Conservation (phyloP, 2,797 vertebrate genomes). For the Tolypeutes matacus region DNA sequence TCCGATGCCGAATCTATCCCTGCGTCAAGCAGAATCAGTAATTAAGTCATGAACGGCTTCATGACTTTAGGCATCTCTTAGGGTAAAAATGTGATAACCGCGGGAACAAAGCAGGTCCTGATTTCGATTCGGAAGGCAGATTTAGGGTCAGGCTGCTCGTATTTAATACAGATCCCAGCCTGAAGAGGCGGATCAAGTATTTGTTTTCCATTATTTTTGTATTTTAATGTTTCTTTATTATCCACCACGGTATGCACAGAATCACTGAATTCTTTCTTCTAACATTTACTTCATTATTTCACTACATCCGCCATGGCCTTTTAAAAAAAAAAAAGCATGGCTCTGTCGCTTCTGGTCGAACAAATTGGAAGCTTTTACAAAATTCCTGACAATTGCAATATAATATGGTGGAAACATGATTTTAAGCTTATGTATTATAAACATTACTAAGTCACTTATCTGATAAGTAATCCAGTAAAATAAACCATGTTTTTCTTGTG, state of each 20-base stretch:
- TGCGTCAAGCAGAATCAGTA: background rate
- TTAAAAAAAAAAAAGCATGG: background rate
- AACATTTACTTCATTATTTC: background rate
- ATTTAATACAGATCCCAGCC: background rate
- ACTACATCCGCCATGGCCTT: background rate
- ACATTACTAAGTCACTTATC: constrained; percentile 65
- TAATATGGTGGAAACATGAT: background rate
- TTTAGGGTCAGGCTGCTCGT: background rate
- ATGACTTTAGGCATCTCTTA: background rate
- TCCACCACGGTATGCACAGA: background rate
- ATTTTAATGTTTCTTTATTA: background rate
- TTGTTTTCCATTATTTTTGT: background rate
- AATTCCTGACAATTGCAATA: constrained; percentile 3
- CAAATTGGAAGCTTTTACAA: constrained; percentile 5
- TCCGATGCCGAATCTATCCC: background rate
- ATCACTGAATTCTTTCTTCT: background rate
- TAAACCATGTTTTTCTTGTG: constrained; percentile 63
- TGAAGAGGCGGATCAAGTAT: background rate
- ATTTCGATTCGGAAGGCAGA: background rate
- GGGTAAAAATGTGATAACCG: background rate
- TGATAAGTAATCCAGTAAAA: constrained; percentile 58
- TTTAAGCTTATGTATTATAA: constrained; percentile 70
- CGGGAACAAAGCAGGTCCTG: too few relatives aligned
- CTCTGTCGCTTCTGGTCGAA: background rate
- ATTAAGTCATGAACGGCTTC: background rate